Percentiles rank a stretch among this genome's conserved stretches.
These are phyloP conservation scores for Orthonyx spaldingii DNA, from an alignment of 2,113 vertebrate genomes.

Conservation along the genomic window DNA sequence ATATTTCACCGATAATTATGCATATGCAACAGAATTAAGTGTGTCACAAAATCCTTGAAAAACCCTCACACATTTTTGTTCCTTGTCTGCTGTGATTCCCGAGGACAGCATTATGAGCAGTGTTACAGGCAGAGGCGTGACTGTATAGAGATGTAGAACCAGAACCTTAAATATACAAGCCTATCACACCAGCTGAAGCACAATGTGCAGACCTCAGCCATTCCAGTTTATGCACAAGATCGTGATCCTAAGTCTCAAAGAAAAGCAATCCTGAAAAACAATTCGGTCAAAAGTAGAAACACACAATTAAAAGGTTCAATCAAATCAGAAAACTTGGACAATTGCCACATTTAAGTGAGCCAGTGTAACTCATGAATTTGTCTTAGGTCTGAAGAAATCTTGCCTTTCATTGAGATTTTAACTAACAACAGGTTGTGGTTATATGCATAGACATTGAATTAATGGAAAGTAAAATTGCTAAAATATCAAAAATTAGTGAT, in stretches of 20 bases:
- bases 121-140: not conserved
- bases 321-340: not conserved
- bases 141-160: not conserved
- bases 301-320: not conserved
- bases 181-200: not conserved
- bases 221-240: not conserved
- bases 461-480: not conserved
- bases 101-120: not conserved
- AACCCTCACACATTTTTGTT: not conserved
- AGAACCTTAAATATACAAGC: not conserved
- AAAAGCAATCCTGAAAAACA: not conserved
- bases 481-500: not conserved
- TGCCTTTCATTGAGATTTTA: not conserved
- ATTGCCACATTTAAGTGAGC: not conserved
- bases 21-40: not conserved
- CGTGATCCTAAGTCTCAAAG: not conserved
- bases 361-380: not conserved
- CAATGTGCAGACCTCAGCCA: rapidly evolving
- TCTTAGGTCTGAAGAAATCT: not conserved
- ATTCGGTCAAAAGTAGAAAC: not conserved
- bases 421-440: not conserved
- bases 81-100: not conserved
- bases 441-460: not conserved
- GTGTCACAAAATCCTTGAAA: not conserved
- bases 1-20: rapidly evolving